A percentile compares a stretch with the other conserved stretches of the same genome.
Evolutionary conservation across 2,113 vertebrate species (phyloP).

Genomic region (Spermophilus dauricus): DNA sequence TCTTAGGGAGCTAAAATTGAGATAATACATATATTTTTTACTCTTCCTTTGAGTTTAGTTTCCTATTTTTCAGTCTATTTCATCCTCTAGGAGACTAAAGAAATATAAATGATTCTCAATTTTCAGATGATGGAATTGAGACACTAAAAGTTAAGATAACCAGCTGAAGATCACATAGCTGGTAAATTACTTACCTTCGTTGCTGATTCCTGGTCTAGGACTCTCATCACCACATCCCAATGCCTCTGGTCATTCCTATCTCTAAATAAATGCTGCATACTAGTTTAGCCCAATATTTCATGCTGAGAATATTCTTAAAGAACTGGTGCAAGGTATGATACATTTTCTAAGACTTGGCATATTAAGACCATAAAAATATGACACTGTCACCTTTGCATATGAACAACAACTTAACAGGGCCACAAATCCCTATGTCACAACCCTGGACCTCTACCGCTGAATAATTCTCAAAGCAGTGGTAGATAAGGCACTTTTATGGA

Average conservation of each 20-base stretch:
- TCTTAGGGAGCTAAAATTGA: neutral
- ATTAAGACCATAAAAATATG: neutral
- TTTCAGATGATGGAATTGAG: slow-evolving; percentile 32
- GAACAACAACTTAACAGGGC: neutral
- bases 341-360: neutral
- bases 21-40: neutral
- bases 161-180: neutral
- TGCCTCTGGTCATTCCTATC: neutral
- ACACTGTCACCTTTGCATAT: slow-evolving; percentile 10
- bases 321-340: neutral
- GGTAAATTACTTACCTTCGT: neutral
- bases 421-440: slow-evolving; percentile 9
- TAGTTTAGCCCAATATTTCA: neutral
- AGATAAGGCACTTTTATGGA: neutral
- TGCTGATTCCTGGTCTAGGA: neutral
- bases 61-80: slow-evolving; percentile 5
- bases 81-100: neutral
- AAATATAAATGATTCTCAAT: slow-evolving; percentile 14
- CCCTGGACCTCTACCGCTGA: neutral
- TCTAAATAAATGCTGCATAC: neutral
- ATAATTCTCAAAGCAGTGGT: neutral
- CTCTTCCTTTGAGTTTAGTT: neutral
- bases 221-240: neutral
- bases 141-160: neutral
- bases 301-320: neutral